A percentile compares a stretch with the other conserved stretches of the same genome.
Evolutionary conservation across 2,797 vertebrate species (phyloP).

Genomic region (Cottoperca gobio): DNA sequence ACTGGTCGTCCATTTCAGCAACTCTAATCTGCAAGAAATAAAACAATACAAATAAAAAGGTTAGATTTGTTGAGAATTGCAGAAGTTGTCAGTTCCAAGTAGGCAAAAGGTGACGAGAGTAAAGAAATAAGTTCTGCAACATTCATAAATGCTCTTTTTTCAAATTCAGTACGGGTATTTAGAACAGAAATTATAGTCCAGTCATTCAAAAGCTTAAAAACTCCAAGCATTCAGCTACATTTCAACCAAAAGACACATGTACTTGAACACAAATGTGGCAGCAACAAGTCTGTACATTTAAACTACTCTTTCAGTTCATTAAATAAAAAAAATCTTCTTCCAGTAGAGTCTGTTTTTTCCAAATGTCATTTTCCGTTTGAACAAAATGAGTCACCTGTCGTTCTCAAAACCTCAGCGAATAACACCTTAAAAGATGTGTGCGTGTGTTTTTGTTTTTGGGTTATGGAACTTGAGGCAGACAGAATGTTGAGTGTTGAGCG

Average conservation of each 20-base stretch:
- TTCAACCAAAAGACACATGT: not conserved
- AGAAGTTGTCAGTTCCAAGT: not conserved
- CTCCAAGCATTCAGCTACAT: not conserved
- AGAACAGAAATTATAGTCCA: not conserved
- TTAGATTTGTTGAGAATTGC: conserved; percentile 1
- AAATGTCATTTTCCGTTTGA: not conserved
- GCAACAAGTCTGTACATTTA: not conserved
- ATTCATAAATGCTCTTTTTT: not conserved
- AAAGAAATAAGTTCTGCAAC: not conserved
- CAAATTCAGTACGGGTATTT: not conserved
- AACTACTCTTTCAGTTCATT: not conserved
- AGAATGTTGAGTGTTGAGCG: conserved; percentile 11
- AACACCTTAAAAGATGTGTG: not conserved
- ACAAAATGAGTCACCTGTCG: not conserved
- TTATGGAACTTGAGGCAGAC: not conserved
- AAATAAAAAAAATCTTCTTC: conserved; percentile 5
- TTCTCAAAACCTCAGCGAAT: not conserved
- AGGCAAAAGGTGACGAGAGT: not conserved
- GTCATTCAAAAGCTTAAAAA: not conserved
- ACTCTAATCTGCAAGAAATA: conserved; percentile 66
- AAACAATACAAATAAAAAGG: not conserved
- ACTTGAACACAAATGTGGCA: not conserved
- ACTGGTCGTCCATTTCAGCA: conserved; percentile 91
- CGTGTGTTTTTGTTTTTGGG: not conserved
- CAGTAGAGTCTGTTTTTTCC: not conserved